Evolutionary conservation across 2,797 vertebrate genomes (phyloP), one percentile per base, ranked within the genome.

Genomic region (Poeciliopsis paucimaculata): DNA sequence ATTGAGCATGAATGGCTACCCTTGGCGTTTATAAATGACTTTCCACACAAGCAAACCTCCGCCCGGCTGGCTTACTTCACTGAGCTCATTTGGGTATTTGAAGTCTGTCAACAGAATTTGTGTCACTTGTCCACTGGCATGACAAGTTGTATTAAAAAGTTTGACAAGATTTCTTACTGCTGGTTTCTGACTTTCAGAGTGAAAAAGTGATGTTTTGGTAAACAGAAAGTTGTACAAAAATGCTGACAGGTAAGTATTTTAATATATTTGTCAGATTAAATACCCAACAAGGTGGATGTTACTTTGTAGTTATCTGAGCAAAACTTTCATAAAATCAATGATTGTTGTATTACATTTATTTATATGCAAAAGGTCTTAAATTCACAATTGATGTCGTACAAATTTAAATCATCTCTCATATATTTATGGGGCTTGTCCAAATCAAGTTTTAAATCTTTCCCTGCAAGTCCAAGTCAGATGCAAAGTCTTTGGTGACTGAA

Each of bases 11-110:
- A 95, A 94, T 93, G 94, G 92, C 93, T 92, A 95, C 94, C 94
- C 94, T 94, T 94, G 92, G 94, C 94, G 92, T 93, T 96, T 95
- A 95, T 94, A 96, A 95, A 96, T 95, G 94, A 92, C 93, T 96
- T 95, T 96, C 92, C 91, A 93, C 93, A 92, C 92, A 95, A 94
- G 95, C 93, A 87, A 94, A 91, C 89, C 88, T 92, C 83, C 68
- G 90, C 87, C 87, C 89, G 91, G 90, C 86, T 81, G 90, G 87
- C 89, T 95, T 92, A 91, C 89, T 93, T 88, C 87, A 89, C 92
- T 94, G 86, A 94, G 93, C 95, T 94, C 94, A 90, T 95, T 95
- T 94, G 93, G 92, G 86, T 84, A 82, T 92, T 88, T 92, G 87
- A 92, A 90, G 90, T 91, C 86, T 90, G 89, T 90, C 91, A 91